Conservation (phyloP, 2,113 vertebrate genomes). For the Bos indicus region DNA sequence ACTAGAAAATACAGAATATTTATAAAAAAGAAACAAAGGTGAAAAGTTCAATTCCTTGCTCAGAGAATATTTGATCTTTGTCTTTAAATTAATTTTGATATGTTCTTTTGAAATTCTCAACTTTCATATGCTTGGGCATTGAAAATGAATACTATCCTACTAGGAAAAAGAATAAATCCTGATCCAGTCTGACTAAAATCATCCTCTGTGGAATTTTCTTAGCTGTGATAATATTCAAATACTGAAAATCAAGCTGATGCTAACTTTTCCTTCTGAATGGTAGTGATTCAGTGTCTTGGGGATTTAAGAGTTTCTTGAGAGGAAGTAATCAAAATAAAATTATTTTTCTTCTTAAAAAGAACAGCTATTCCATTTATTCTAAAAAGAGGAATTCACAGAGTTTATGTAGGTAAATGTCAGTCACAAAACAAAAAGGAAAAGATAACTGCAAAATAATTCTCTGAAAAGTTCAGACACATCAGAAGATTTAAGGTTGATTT, state of each 20-base stretch:
- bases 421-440: not conserved
- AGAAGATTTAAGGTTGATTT: not conserved
- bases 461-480: not conserved
- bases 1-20: conserved; percentile 27
- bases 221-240: not conserved
- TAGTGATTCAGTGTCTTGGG: not conserved
- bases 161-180: not conserved
- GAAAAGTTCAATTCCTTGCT: conserved; percentile 44
- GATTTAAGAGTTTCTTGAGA: not conserved
- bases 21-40: conserved; percentile 50
- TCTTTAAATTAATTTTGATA: conserved; percentile 39
- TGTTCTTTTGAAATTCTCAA: not conserved
- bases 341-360: conserved; percentile 39
- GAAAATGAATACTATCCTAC: not conserved
- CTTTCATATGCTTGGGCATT: not conserved
- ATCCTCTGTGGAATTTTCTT: not conserved
- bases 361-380: not conserved
- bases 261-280: not conserved
- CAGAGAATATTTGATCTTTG: conserved; percentile 11
- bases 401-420: not conserved
- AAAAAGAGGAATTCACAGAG: not conserved
- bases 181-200: not conserved
- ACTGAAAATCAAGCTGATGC: not conserved
- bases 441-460: not conserved
- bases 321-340: conserved; percentile 6